Percentiles rank a stretch among this genome's conserved stretches.
phyloP scores from a whole-genome alignment of 2,888 invertebrate species.

The Drosophila lacicola region DNA sequence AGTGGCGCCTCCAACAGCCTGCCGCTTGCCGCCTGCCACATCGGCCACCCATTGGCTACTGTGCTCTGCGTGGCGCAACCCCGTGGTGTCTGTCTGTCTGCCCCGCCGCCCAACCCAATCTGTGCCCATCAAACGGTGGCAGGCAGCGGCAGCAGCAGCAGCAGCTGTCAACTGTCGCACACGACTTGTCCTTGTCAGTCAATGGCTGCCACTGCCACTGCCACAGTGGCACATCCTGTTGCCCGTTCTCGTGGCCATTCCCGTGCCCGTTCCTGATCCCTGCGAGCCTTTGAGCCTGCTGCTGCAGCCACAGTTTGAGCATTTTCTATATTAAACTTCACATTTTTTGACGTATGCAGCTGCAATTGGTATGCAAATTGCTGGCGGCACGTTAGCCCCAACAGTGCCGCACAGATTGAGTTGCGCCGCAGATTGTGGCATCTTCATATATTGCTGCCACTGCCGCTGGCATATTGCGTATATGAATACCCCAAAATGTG shows the following conservation, averaged over 20 bases:
- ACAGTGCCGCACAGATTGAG: conserved; percentile 29
- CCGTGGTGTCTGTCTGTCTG: conserved; percentile 35
- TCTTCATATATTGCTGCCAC: conserved; percentile 37
- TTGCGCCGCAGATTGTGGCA: conserved; percentile 48
- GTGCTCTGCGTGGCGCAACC: conserved; percentile 42
- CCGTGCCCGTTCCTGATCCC: conserved; percentile 20
- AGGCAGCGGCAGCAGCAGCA: conserved; percentile 35
- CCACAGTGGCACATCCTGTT: conserved; percentile 6
- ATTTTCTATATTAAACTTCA: conserved; percentile 82
- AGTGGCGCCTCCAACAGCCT: conserved; percentile 41
- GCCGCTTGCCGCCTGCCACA: conserved; percentile 34
- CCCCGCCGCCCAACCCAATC: conserved; percentile 23
- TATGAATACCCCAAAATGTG: conserved; percentile 9
- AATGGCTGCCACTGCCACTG: conserved; percentile 40
- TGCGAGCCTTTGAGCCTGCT: conserved; percentile 3
- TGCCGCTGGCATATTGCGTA: conserved; percentile 21
- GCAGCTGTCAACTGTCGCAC: conserved; percentile 82
- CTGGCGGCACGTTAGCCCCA: conserved; percentile 48
- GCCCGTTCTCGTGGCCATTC: neutral
- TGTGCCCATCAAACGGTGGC: conserved; percentile 67
- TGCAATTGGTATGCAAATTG: conserved; percentile 80
- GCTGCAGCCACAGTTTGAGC: conserved; percentile 43
- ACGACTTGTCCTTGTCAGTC: conserved; percentile 80
- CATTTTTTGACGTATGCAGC: conserved; percentile 77
- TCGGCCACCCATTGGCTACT: conserved; percentile 67